A percentile compares a stretch with the other conserved stretches of the same genome.
phyloP scores from a whole-genome alignment of 2,888 invertebrate genomes.

The Elysia crispata region DNA sequence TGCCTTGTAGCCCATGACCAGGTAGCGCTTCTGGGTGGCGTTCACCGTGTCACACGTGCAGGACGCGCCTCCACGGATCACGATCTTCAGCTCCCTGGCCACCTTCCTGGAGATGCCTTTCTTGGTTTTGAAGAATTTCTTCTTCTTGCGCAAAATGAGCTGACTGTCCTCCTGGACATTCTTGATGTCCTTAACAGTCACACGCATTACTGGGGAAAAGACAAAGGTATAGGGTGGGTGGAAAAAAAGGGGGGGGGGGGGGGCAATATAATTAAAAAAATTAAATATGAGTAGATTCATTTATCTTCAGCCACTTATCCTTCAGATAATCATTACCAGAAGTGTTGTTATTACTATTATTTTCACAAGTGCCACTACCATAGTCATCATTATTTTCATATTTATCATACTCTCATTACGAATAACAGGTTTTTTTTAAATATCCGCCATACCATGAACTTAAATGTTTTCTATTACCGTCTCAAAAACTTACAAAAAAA shows the following conservation, averaged over 20 bases:
- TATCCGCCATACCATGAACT: too few species aligned
- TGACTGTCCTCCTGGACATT: constrained; percentile 44
- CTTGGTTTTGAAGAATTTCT: constrained; percentile 54
- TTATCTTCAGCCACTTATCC: not conserved
- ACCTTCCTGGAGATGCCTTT: constrained; percentile 48
- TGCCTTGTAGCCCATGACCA: constrained; percentile 58
- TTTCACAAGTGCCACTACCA: not conserved
- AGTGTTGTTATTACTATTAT: not conserved
- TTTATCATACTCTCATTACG: not conserved
- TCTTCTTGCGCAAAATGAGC: constrained; percentile 55
- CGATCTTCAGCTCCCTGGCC: constrained; percentile 48
- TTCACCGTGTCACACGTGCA: constrained; percentile 56
- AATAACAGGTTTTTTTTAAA: too few species aligned
- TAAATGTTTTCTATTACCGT: too few species aligned
- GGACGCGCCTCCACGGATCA: constrained; percentile 52
- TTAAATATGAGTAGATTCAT: not conserved
- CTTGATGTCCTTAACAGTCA: constrained; percentile 48
- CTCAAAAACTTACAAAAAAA: too few species aligned
- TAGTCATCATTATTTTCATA: not conserved
- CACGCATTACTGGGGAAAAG: constrained; percentile 52
- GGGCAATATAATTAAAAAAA: not conserved
- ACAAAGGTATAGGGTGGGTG: not conserved
- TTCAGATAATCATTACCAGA: not conserved
- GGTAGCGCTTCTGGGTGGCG: constrained; percentile 48
- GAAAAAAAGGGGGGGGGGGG: not conserved